Evolutionary conservation across 2,797 vertebrate genomes (phyloP).

Genomic region (Schizopygopsis malacanthus): DNA sequence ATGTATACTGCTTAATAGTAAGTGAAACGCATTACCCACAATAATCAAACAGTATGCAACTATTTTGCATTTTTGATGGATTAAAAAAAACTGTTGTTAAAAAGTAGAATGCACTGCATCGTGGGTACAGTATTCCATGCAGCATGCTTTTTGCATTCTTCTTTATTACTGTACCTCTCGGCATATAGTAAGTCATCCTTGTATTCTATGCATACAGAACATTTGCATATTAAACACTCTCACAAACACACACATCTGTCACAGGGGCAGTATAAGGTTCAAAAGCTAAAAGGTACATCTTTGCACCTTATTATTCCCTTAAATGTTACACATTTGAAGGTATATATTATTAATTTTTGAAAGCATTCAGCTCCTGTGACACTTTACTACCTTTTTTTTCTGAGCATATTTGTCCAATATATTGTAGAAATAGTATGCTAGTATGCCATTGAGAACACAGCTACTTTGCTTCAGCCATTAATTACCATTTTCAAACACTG

Average conservation of each 20-base stretch:
- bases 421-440: not conserved
- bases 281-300: not conserved
- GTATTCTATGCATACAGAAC: not conserved
- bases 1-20: not conserved
- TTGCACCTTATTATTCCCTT: not conserved
- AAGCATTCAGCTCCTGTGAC: not conserved
- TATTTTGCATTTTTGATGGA: not conserved
- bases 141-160: not conserved
- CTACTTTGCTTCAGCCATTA: not conserved
- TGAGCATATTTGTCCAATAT: too few relatives aligned
- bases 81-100: not conserved
- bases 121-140: not conserved
- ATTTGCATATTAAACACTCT: not conserved
- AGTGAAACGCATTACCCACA: not conserved
- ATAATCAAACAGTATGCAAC: not conserved
- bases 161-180: not conserved
- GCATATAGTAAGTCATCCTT: not conserved
- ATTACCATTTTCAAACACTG: conserved; percentile 22
- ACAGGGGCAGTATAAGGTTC: not conserved
- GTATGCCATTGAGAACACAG: not conserved
- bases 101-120: not conserved
- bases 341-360: not conserved
- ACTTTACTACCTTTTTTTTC: not conserved
- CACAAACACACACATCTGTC: not conserved
- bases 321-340: not conserved